Conservation (phyloP, 2,113 vertebrate genomes). For the Smithornis capensis region DNA sequence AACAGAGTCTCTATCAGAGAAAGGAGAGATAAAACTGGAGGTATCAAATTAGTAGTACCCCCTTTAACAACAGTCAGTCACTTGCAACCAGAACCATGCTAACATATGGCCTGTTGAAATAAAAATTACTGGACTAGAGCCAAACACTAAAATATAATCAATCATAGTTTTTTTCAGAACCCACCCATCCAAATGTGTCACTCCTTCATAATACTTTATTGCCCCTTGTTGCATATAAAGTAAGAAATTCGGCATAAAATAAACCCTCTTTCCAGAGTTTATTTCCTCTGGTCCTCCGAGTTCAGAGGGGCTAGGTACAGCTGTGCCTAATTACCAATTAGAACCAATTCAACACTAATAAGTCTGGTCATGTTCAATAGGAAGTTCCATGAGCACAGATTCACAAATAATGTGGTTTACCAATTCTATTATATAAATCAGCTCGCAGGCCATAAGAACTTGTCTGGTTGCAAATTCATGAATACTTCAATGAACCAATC, state of each 20-base stretch:
- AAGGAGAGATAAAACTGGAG: constrained; percentile 44
- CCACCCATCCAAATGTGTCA: constrained; percentile 66
- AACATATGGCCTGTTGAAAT: constrained; percentile 72
- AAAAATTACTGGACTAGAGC: constrained; percentile 72
- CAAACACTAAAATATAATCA: constrained; percentile 74
- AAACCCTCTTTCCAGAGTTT: neutral
- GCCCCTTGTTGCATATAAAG: neutral
- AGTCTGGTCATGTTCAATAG: neutral
- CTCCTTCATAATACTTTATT: constrained; percentile 73
- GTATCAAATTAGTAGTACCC: constrained; percentile 39
- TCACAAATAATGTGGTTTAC: neutral
- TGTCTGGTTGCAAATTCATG: neutral
- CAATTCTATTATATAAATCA: neutral
- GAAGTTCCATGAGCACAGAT: neutral
- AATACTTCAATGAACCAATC: neutral
- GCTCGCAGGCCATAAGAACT: neutral
- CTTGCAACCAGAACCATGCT: constrained; percentile 69
- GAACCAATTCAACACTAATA: neutral
- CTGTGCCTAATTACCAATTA: neutral
- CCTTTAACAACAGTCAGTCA: constrained; percentile 61
- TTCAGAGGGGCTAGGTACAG: neutral
- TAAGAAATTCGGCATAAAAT: neutral
- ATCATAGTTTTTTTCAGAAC: constrained; percentile 73
- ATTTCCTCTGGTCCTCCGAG: neutral
- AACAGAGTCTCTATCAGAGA: constrained; percentile 42